Base-by-base conservation (phyloP, 2,113 vertebrate species). In the Amphiprion percula region DNA sequence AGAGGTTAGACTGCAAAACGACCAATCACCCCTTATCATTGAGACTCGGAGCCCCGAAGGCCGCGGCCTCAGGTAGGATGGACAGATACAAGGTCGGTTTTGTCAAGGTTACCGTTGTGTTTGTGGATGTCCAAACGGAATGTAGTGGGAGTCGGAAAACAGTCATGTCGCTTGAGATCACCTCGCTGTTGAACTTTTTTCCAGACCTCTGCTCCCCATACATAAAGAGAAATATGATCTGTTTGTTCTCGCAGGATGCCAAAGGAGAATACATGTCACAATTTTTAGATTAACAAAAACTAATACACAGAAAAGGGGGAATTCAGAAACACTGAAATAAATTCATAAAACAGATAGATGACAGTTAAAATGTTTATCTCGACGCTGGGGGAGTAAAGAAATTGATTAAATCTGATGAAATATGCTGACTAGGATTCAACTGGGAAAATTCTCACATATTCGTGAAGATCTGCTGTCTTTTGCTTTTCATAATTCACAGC, bases 1-100 rank as follows among this genome's bases (percentile, higher is more conserved):
- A 85, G 77, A 80, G 71, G 84, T 80, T 4, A 54, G 64, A 80
- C 83, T 77, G 74, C 73, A 71, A 63, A 12, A 74, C 73, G 56
- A 84, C 78, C 75, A 81, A 85, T 89, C 76, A 88, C 70, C 50
- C 61, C 70, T 83, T 79, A 89, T 76, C 69, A 60, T 63, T 60
- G 19, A 6, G 21, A 60, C 49, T 28, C 1, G 60, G 58, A n/a
- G 54, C 24, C 24, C 21, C 4, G 59, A 63, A 54, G 82, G 85
- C 47, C 75, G 1, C 11, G 54, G 70, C 75, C 68, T 44, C 79
- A 72, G 61, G 37, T 73, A 1, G 56, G 74, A 74, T 5, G 10
- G 77, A 21, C 68, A 67, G 76, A 80, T 26, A 16, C 67, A 2
- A 41, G 69, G 28, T 17, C 17, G n/a, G 26, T 68, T 58, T 16